Evolutionary conservation across 92 coral and sea anemone genomes (phyloP), one percentile per base, ranked within the genome.

Genomic region (Diadumene lineata): DNA sequence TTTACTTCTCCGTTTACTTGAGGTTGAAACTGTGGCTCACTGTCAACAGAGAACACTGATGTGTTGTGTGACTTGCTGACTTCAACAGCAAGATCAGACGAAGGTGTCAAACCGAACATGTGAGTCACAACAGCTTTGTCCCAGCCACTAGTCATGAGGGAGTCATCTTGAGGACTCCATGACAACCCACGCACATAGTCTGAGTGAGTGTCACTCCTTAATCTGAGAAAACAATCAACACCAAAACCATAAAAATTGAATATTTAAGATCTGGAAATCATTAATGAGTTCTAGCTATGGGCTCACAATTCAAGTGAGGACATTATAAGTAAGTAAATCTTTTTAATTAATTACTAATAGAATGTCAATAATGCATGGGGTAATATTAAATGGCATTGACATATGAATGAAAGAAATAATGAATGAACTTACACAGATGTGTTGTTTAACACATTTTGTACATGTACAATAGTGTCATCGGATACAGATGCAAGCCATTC

Each of bases 401-500:
- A n/a, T n/a, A n/a, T n/a, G n/a, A n/a, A 13, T 38, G 48, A 38
- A 4, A 4, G 48, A 38, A 38, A 4, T 6, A 38, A 38, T 38
- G 48, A 38, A 38, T 38, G 48, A 38, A 78, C 94, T 88, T 92
- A 94, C 98, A 92, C 92, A 30, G 91, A 77, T 31, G 64, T 81
- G 72, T 82, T 83, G 63, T 89, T 77, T 17, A 86, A 83, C 26
- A 93, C 88, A 80, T 94, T 93, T 56, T 92, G 94, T 44, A 94
- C 97, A 73, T 94, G 87, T 23, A 89, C 97, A 56, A 82, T 62
- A 64, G 88, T 82, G 74, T 94, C 98, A 66, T 94, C 97, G 15
- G 98, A 94, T n/a, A 94, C 93, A 57, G 98, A 89, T 11, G 98
- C 98, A 26, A 94, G 84, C 98, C 98, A 94, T 43, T 92, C 93